Conservation (phyloP, 2,113 vertebrate genomes). For the Corythoichthys haematopterus region DNA sequence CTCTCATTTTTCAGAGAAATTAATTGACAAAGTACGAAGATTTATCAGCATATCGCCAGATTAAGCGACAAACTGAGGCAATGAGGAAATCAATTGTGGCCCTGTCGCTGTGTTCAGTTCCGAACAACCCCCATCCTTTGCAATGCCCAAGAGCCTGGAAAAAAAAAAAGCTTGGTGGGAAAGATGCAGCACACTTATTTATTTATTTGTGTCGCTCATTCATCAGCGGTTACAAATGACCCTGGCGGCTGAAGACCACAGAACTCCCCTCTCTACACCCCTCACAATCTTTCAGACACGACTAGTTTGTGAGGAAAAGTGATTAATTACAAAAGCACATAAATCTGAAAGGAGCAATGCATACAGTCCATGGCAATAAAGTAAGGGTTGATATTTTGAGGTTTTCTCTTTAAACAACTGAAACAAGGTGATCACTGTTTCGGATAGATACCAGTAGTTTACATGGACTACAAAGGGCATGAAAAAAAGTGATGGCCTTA, state of each 20-base stretch:
- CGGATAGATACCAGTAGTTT: background rate
- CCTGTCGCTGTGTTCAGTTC: conserved; percentile 55
- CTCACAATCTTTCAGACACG: conserved; percentile 40
- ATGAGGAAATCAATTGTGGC: conserved; percentile 76
- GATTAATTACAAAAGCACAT: conserved; percentile 70
- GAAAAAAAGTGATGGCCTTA: background rate
- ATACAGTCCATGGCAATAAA: conserved; percentile 45
- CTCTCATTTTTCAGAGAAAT: conserved; percentile 75
- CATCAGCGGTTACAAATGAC: conserved; percentile 72
- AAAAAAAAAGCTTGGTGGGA: conserved; percentile 58
- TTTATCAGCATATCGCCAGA: conserved; percentile 74
- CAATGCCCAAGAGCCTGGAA: conserved; percentile 48
- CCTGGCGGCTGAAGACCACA: conserved; percentile 57
- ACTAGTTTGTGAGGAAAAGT: conserved; percentile 45
- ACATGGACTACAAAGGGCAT: background rate
- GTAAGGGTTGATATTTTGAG: conserved; percentile 31
- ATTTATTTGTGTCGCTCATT: conserved; percentile 73
- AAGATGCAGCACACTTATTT: conserved; percentile 63
- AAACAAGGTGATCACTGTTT: background rate
- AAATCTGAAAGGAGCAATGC: conserved; percentile 64
- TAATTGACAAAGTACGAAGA: conserved; percentile 76
- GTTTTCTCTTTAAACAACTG: conserved; percentile 11
- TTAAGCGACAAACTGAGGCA: conserved; percentile 77
- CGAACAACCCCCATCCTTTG: conserved; percentile 5
- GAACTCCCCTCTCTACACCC: conserved; percentile 24